These are phyloP conservation scores for Neodon shergylaensis DNA, from an alignment of 2,113 vertebrate genomes.

Conservation along the genomic window DNA sequence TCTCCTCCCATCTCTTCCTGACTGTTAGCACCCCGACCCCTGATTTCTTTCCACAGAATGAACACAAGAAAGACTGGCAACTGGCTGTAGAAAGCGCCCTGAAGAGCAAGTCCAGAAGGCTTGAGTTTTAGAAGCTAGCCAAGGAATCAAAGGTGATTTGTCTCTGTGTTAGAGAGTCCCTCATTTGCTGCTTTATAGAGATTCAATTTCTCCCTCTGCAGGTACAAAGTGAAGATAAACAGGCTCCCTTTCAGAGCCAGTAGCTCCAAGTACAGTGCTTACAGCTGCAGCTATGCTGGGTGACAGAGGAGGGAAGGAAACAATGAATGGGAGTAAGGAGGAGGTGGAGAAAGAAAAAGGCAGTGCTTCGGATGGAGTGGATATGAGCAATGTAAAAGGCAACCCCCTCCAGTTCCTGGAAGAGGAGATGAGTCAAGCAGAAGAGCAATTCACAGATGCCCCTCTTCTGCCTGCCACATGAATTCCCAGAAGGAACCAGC, in stretches of 20 bases:
- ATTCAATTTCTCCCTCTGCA: constrained; percentile 37
- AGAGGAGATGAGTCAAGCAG: constrained; percentile 66
- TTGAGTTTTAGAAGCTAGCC: background rate
- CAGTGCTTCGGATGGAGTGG: constrained; percentile 47
- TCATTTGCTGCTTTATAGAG: background rate
- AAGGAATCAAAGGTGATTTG: constrained; percentile 39
- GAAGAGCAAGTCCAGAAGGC: constrained; percentile 36
- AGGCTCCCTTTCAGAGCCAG: constrained; percentile 40
- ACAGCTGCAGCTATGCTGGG: constrained; percentile 36
- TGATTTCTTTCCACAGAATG: constrained; percentile 10
- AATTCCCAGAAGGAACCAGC: constrained; percentile 58
- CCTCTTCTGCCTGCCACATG: constrained; percentile 32
- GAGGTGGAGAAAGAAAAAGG: background rate
- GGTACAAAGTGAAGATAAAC: constrained; percentile 44
- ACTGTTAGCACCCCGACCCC: background rate
- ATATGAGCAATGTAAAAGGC: constrained; percentile 38
- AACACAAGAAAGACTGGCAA: background rate
- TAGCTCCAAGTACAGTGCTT: constrained; percentile 15
- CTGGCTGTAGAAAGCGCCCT: background rate
- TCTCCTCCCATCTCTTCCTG: background rate
- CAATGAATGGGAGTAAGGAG: background rate
- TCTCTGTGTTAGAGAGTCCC: constrained; percentile 24
- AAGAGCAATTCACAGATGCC: background rate
- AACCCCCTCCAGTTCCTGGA: constrained; percentile 71
- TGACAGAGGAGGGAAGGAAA: background rate